A percentile compares a stretch with the other conserved stretches of the same genome.
phyloP scores from a whole-genome alignment of 1,140 invertebrate species.

The fruit fly (Drosophila melanogaster) region Release_6_plus_ISO1_MT NT_033777.3:29364001-29364500 shows the following conservation, averaged over 20 bases:
- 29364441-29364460: not conserved
- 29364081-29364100: not conserved
- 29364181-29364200: slow-evolving; percentile 55
- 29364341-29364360: slow-evolving; percentile 37
- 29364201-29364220: slow-evolving; percentile 48
- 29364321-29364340: slow-evolving; percentile 27
- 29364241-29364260: slow-evolving; percentile 69
- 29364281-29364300: slow-evolving; percentile 80
- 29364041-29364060: slow-evolving; percentile 60
- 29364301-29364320: slow-evolving; percentile 57
- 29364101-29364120: slow-evolving; percentile 2
- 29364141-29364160: slow-evolving; percentile 69
- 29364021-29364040: slow-evolving; percentile 58
- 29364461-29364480: not conserved
- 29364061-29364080: slow-evolving; percentile 61
- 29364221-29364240: slow-evolving; percentile 8
- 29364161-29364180: slow-evolving; percentile 79
- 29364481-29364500: not conserved
- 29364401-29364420: too few relatives aligned
- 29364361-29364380: slow-evolving; percentile 1
- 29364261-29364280: slow-evolving; percentile 79
- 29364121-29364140: slow-evolving; percentile 37
- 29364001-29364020: slow-evolving; percentile 82
- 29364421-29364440: not conserved
- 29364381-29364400: not conserved